Evolutionary conservation across 2,888 invertebrate genomes (phyloP).

Genomic region (Strigamia transsilvanica): DNA sequence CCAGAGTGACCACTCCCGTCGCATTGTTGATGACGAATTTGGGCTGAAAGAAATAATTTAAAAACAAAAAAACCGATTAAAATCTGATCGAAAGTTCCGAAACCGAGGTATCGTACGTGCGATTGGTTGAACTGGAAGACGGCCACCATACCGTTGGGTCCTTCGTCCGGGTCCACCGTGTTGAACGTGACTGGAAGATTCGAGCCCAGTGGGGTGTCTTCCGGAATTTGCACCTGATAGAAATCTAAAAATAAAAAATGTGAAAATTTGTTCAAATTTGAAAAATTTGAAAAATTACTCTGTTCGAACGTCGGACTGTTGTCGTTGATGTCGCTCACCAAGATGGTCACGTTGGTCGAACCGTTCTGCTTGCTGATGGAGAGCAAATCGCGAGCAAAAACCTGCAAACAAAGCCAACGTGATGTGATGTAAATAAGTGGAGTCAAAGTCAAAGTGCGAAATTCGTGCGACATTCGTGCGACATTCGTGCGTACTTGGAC

Average conservation of each 20-base stretch:
- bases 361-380: constrained; percentile 60
- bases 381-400: constrained; percentile 59
- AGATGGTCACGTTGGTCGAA: constrained; percentile 59
- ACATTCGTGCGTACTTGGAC: constrained; percentile 56
- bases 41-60: constrained; percentile 34
- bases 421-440: too few relatives aligned
- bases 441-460: background rate
- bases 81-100: background rate
- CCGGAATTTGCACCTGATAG: constrained; percentile 55
- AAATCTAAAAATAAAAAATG: constrained; percentile 56
- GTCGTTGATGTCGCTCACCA: constrained; percentile 60
- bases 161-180: constrained; percentile 54
- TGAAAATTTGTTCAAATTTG: too few relatives aligned
- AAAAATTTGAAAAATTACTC: constrained; percentile 54
- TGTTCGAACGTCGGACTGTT: constrained; percentile 60
- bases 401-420: constrained; percentile 53
- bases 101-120: background rate
- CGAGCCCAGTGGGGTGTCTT: constrained; percentile 55
- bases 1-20: constrained; percentile 80
- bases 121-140: constrained; percentile 48
- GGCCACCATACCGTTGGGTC: constrained; percentile 54
- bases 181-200: constrained; percentile 53
- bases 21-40: constrained; percentile 79
- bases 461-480: background rate
- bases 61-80: background rate